These are phyloP conservation scores for Holcopasites calliopsidis DNA, from an alignment of 1,140 invertebrate species.

Conservation along the genomic window DNA sequence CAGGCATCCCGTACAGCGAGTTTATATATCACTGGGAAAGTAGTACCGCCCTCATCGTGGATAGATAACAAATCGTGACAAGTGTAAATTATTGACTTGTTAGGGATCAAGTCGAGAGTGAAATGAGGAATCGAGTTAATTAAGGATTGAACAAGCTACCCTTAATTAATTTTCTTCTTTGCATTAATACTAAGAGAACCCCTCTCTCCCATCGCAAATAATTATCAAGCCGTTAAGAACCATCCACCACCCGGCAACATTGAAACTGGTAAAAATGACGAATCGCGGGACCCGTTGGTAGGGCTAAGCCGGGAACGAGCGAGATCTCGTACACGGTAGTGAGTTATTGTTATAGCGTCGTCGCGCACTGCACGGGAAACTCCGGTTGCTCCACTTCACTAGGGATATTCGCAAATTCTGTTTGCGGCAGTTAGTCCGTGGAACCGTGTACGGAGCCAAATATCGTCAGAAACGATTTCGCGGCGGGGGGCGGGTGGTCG, in stretches of 20 bases:
- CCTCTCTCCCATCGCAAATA: no score
- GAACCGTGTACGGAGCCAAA: conserved; percentile 50
- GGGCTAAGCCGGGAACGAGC: not conserved
- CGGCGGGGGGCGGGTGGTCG: conserved; percentile 22
- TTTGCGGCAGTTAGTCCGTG: conserved; percentile 44
- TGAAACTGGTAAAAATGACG: not conserved
- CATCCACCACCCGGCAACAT: no score
- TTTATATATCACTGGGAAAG: conserved; percentile 29
- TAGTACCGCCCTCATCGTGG: conserved; percentile 31
- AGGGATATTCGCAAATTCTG: conserved; percentile 44
- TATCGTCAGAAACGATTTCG: conserved; percentile 60
- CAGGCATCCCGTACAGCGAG: conserved; percentile 36
- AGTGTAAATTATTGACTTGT: no score
- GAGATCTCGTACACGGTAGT: not conserved
- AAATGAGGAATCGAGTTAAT: no score
- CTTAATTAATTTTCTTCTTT: no score
- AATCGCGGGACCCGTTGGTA: not conserved
- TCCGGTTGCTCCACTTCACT: not conserved
- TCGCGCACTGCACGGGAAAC: not conserved
- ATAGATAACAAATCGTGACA: conserved; percentile 35
- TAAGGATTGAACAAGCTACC: no score
- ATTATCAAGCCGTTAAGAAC: no score
- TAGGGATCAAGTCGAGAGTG: no score
- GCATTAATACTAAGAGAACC: no score
- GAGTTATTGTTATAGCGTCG: conserved; percentile 19